Conservation (phyloP, 1,140 invertebrate genomes). For the Drosophila sechellia region DNA sequence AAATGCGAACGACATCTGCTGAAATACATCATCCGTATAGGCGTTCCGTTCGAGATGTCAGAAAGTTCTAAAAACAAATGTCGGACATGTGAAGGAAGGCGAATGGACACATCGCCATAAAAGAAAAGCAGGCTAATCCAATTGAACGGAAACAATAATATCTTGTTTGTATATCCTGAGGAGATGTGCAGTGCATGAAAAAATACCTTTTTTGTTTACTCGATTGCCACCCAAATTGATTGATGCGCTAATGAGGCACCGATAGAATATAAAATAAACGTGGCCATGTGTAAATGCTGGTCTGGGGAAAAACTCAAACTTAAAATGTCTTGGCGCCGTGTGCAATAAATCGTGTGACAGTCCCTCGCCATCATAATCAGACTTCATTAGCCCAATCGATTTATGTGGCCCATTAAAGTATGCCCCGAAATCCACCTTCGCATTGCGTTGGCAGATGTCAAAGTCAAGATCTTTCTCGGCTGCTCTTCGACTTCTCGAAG, state of each 20-base stretch:
- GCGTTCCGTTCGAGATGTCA: conserved; percentile 56
- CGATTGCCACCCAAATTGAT: conserved; percentile 47
- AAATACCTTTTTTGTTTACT: conserved; percentile 62
- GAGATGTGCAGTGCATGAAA: conserved; percentile 31
- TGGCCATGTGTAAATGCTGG: not conserved
- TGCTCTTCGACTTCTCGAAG: conserved; percentile 5
- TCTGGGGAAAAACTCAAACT: not conserved
- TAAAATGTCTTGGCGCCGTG: conserved; percentile 59
- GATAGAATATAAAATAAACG: conserved; percentile 28
- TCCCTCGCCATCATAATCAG: conserved; percentile 38
- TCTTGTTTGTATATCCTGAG: conserved; percentile 12
- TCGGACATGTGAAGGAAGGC: conserved; percentile 42
- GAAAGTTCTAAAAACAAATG: conserved; percentile 76
- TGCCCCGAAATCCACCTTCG: conserved; percentile 34
- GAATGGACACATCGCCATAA: conserved; percentile 17
- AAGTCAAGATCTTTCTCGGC: conserved; percentile 64
- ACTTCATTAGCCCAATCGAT: conserved; percentile 52
- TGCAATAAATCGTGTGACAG: conserved; percentile 75
- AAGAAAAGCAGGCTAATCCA: conserved; percentile 34
- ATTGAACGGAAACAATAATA: conserved; percentile 36
- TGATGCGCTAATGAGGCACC: conserved; percentile 57
- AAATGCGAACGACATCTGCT: conserved; percentile 70
- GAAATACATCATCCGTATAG: conserved; percentile 68
- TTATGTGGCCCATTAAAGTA: conserved; percentile 63
- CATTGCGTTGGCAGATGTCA: conserved; percentile 52